Evolutionary conservation across 2,113 vertebrate species (phyloP).

Genomic region (Scophthalmus maximus): DNA sequence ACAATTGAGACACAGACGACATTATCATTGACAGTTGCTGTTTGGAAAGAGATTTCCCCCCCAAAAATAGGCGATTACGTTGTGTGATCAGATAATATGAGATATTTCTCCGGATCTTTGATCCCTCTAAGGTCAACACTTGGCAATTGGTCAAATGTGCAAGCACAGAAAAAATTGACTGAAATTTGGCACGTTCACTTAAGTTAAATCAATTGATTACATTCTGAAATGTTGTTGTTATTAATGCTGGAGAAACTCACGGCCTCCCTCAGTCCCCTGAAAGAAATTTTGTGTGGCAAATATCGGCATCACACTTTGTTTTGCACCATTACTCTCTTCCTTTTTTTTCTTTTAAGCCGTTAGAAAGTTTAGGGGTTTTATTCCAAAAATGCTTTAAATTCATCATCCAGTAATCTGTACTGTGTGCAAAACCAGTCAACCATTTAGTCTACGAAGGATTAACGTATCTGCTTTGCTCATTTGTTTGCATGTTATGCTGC

Average conservation of each 20-base stretch:
- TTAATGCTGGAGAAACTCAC: neutral
- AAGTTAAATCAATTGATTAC: neutral
- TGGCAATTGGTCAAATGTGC: neutral
- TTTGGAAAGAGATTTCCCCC: neutral
- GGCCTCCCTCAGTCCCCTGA: neutral
- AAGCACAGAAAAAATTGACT: neutral
- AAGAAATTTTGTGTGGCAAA: neutral
- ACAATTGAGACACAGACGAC: constrained; percentile 20
- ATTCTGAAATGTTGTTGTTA: neutral
- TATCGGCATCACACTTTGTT: neutral
- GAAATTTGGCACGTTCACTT: neutral
- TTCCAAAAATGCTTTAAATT: constrained; percentile 26
- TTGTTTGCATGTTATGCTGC: constrained; percentile 18
- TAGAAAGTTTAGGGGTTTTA: constrained; percentile 4
- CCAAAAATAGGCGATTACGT: neutral
- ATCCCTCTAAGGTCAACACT: neutral
- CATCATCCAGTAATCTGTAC: neutral
- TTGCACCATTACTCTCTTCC: neutral
- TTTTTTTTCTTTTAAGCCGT: neutral
- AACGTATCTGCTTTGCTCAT: constrained; percentile 12
- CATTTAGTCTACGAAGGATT: constrained; percentile 13
- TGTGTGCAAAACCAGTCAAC: constrained; percentile 7
- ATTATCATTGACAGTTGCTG: neutral
- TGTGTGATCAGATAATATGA: neutral
- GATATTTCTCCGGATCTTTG: neutral